Evolutionary conservation across 1,140 invertebrate species (phyloP).

Genomic region (Gryon sp.): DNA sequence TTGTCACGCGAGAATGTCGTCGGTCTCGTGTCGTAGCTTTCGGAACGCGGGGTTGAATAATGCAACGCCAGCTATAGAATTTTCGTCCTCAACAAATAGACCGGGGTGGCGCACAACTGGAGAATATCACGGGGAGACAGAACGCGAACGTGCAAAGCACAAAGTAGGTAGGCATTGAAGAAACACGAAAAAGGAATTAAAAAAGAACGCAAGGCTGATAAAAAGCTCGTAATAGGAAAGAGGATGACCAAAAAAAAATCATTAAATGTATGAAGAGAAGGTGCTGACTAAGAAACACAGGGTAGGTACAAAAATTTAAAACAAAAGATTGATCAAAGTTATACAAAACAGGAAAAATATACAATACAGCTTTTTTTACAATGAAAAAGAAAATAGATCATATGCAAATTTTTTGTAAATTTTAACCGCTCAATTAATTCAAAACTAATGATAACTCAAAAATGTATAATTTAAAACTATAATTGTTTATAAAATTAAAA

Average conservation of each 20-base stretch:
- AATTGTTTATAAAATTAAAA: no score
- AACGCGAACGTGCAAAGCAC: slow-evolving; percentile 61
- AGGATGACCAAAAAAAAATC: slow-evolving; percentile 57
- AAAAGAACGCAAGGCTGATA: slow-evolving; percentile 56
- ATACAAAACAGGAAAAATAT: neutral
- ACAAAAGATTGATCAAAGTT: slow-evolving; percentile 4
- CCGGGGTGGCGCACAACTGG: slow-evolving; percentile 62
- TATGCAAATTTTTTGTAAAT: no score
- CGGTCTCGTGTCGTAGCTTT: slow-evolving; percentile 48
- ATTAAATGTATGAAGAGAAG: slow-evolving; percentile 43
- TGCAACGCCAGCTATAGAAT: slow-evolving; percentile 72
- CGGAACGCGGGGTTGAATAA: slow-evolving; percentile 68
- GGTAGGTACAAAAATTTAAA: no score
- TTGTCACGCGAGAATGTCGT: slow-evolving; percentile 49
- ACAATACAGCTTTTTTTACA: neutral
- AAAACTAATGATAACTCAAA: no score
- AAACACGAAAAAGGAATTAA: slow-evolving; percentile 60
- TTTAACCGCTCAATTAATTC: no score
- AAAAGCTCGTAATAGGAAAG: slow-evolving; percentile 31
- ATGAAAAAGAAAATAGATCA: no score
- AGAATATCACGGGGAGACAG: slow-evolving; percentile 66
- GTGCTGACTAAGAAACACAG: no score
- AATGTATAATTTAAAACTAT: no score
- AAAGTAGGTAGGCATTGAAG: slow-evolving; percentile 60
- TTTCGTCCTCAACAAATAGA: slow-evolving; percentile 70